Conservation (phyloP, 2,888 invertebrate species). For the Tiphia femorata region DNA sequence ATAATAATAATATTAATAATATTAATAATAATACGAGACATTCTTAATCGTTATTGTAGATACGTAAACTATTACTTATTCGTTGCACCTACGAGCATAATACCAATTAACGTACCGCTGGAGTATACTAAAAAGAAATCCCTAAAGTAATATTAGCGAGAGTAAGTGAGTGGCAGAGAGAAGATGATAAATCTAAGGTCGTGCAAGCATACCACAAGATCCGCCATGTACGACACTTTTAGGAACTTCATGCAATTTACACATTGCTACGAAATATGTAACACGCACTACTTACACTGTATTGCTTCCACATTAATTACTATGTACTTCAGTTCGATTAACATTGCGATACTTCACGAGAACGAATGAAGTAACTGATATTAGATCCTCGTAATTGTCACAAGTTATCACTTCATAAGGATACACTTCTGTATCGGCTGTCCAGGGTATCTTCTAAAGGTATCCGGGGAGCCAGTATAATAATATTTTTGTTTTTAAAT, state of each 20-base stretch:
- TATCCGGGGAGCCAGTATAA: constrained; percentile 50
- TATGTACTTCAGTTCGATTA: constrained; percentile 43
- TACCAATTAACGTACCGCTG: constrained; percentile 11
- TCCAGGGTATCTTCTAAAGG: constrained; percentile 45
- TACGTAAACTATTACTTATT: constrained; percentile 34
- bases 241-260: constrained; percentile 36
- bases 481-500: constrained; percentile 63
- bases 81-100: constrained; percentile 31
- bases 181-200: constrained; percentile 15
- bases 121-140: constrained; percentile 5
- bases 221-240: constrained; percentile 30
- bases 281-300: constrained; percentile 42
- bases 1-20: too few species aligned
- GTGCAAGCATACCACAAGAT: constrained; percentile 21
- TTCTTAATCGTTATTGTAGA: constrained; percentile 44
- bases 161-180: constrained; percentile 8
- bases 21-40: constrained; percentile 31
- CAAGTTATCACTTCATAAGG: constrained; percentile 44
- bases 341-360: constrained; percentile 31
- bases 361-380: constrained; percentile 23
- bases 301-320: constrained; percentile 50
- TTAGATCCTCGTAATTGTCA: constrained; percentile 37
- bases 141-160: neutral
- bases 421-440: constrained; percentile 47
- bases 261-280: constrained; percentile 38